Evolutionary conservation across 2,888 invertebrate species (phyloP).

Genomic region (Tetranychus truncatus): DNA sequence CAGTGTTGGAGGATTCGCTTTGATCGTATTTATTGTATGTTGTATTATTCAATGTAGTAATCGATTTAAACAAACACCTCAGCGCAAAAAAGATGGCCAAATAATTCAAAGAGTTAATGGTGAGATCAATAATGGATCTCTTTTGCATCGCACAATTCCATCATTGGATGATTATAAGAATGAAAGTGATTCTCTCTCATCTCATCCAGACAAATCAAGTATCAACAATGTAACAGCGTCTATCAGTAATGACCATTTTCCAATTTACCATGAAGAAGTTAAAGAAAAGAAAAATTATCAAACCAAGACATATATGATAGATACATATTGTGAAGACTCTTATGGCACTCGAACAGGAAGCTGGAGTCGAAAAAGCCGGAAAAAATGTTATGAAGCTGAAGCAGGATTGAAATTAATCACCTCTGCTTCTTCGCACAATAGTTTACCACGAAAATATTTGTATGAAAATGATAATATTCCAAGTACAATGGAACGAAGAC

Average conservation of each 20-base stretch:
- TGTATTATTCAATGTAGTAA: not conserved
- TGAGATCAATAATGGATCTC: not conserved
- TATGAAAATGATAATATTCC: not conserved
- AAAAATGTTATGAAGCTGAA: not conserved
- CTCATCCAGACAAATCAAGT: not conserved
- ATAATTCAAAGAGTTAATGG: not conserved
- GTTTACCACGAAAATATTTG: not conserved
- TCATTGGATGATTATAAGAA: not conserved
- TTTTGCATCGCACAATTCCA: not conserved
- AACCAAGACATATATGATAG: not conserved
- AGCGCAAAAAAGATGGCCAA: not conserved
- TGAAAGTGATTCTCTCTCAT: not conserved
- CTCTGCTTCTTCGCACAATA: not conserved
- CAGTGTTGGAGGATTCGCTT: conserved; percentile 10
- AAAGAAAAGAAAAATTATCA: not conserved
- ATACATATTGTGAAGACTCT: not conserved
- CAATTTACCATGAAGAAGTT: not conserved
- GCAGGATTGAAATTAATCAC: not conserved
- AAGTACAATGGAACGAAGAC: not conserved
- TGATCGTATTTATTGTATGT: conserved; percentile 17
- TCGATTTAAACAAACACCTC: not conserved
- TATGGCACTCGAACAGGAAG: not conserved
- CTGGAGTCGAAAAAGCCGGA: not conserved
- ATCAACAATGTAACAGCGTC: not conserved
- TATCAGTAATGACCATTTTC: not conserved